These are phyloP conservation scores for Dreissena rostriformis DNA, from an alignment of 1,140 invertebrate species.

Conservation along the genomic window DNA sequence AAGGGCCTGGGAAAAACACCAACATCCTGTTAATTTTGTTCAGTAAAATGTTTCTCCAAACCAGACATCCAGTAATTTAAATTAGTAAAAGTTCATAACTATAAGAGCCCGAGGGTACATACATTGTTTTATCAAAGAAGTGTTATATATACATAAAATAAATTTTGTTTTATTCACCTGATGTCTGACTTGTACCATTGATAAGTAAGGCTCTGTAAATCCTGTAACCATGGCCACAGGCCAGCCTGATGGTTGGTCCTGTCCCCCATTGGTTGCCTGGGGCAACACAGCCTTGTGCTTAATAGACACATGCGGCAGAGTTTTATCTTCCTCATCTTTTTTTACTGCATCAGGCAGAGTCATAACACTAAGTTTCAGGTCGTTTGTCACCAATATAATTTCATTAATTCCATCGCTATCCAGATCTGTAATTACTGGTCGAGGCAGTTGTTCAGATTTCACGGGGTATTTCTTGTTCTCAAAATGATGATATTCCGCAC, in stretches of 20 bases:
- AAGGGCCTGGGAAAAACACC: no score
- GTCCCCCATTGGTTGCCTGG: constrained; percentile 22
- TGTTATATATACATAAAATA: no score
- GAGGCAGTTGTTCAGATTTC: constrained; percentile 64
- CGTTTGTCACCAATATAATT: constrained; percentile 71
- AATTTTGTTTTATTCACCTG: constrained; percentile 63
- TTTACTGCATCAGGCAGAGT: constrained; percentile 57
- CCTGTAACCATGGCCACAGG: constrained; percentile 71
- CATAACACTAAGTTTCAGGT: constrained; percentile 67
- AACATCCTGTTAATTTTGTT: no score
- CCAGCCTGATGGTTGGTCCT: constrained; percentile 51
- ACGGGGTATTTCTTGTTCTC: constrained; percentile 70
- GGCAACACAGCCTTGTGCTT: constrained; percentile 65
- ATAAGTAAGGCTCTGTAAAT: constrained; percentile 68
- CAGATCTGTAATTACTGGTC: constrained; percentile 72
- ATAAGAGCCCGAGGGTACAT: no score
- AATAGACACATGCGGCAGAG: constrained; percentile 70
- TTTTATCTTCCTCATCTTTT: constrained; percentile 60
- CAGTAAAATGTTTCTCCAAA: no score
- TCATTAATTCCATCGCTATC: constrained; percentile 76
- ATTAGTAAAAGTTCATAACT: no score
- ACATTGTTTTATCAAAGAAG: no score
- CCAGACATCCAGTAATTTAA: no score
- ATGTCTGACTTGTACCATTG: constrained; percentile 72
- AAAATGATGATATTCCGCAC: constrained; percentile 66